phyloP scores from a whole-genome alignment of 2,113 vertebrate genomes.

The Taxidea taxus region DNA sequence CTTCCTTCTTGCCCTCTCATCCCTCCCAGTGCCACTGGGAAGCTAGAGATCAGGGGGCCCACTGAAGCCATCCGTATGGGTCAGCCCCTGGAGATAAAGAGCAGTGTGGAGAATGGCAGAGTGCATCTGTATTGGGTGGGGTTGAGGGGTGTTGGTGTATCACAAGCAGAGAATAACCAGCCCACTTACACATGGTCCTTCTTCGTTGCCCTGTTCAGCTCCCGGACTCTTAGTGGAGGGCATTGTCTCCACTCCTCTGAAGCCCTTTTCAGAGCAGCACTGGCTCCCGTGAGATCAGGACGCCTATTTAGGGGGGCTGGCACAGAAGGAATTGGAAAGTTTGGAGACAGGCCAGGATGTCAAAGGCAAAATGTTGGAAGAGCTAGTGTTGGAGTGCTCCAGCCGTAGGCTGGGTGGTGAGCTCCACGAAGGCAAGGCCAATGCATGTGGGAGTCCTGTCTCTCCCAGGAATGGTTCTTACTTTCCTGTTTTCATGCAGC shows the following conservation, averaged over 20 bases:
- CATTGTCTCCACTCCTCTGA: neutral
- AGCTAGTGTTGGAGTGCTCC: neutral
- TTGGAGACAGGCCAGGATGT: neutral
- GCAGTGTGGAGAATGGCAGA: too few relatives aligned
- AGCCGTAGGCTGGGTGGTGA: neutral
- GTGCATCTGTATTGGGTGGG: neutral
- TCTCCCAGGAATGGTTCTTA: neutral
- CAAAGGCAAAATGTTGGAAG: neutral
- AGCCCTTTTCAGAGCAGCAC: neutral
- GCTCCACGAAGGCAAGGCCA: neutral
- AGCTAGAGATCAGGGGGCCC: neutral
- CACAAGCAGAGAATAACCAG: neutral
- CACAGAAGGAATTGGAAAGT: neutral
- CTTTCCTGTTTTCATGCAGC: neutral
- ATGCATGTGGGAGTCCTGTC: neutral
- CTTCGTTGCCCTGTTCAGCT: neutral
- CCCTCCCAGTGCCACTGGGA: neutral
- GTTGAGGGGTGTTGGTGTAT: neutral
- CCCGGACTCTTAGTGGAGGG: neutral
- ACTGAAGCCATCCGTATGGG: accelerated
- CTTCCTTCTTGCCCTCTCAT: neutral
- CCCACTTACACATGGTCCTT: neutral
- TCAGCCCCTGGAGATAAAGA: neutral
- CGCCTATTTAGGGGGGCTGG: neutral
- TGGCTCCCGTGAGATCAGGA: neutral